Evolutionary conservation across 1,140 invertebrate species (phyloP), one percentile per base, ranked within the genome.

Genomic region (Papilio aristodemus): DNA sequence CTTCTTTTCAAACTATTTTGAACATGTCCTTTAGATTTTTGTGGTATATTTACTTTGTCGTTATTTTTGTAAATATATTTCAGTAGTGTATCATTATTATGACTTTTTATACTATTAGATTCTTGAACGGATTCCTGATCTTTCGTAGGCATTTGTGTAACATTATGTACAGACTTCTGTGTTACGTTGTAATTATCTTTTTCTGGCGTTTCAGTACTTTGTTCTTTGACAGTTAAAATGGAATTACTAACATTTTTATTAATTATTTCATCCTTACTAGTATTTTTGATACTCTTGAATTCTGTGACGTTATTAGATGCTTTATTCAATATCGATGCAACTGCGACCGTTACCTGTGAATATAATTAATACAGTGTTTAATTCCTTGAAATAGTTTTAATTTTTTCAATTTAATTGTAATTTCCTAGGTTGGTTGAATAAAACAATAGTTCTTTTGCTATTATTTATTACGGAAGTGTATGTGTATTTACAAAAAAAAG

Each of bases 1-100:
- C 69, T 83, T 73, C 87, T 76, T 71, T 75, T 75, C 11, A 86
- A 57, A 59, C 78, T 85, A 59, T 91, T 91, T 73, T 80, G 80
- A 10, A 43, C 59, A 71, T 87, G 76, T 14, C 81, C 83, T 63
- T 70, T 79, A n/a, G 68, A 63, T 76, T 90, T 89, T 63, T 75
- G 46, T n/a, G 62, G 13, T 32, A 67, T 6, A n/a, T 66, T 32
- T 57, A 57, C 41, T 36, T 80, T 75, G 57, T 82, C 71, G 37
- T 75, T 74, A 36, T 78, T 79, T 41, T 80, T 81, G 39, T 79
- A 80, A 38, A 83, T 71, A 58, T 86, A 87, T 72, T 89, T 85
- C 17, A 81, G 43, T 17, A 86, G 67, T 7, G 74, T 75, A 63
- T 86, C 79, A 57, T 43, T 71, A 38, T 72, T 73, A 19, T 72